Evolutionary conservation across 2,797 vertebrate genomes (phyloP).

Genomic region (Pelobates cultripes): DNA sequence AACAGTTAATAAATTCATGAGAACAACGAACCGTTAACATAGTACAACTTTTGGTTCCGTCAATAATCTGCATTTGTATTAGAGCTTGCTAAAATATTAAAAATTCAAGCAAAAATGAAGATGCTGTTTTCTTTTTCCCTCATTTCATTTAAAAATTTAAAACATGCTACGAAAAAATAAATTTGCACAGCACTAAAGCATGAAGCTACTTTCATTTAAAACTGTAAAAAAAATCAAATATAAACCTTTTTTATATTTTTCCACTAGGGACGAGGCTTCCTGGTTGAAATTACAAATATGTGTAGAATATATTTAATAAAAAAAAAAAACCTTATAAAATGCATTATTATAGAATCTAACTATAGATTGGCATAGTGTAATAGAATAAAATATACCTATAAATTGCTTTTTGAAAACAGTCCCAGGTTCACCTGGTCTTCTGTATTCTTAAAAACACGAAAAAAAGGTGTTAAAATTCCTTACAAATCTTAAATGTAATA

Average conservation of each 20-base stretch:
- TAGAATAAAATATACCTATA: conserved; percentile 83
- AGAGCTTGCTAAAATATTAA: conserved; percentile 79
- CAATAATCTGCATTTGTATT: conserved; percentile 78
- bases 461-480: conserved; percentile 74
- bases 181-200: conserved; percentile 95
- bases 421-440: conserved; percentile 83
- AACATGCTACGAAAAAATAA: conserved; percentile 72
- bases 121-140: conserved; percentile 66
- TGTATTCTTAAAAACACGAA: conserved; percentile 69
- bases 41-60: conserved; percentile 72
- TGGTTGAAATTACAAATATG: conserved; percentile 86
- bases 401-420: conserved; percentile 85
- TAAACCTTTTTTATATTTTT: conserved; percentile 93
- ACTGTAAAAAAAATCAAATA: conserved; percentile 70
- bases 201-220: conserved; percentile 87
- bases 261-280: conserved; percentile 87
- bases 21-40: conserved; percentile 64
- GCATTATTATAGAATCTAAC: conserved; percentile 90
- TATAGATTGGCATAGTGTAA: conserved; percentile 92
- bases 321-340: conserved; percentile 86
- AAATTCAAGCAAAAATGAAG: conserved; percentile 69
- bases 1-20: conserved; percentile 64
- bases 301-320: conserved; percentile 99
- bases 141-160: conserved; percentile 75
- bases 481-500: conserved; percentile 71